These are phyloP conservation scores for Darevskia nairensis DNA, from an alignment of 2,797 vertebrate genomes.

Conservation along the genomic window DNA sequence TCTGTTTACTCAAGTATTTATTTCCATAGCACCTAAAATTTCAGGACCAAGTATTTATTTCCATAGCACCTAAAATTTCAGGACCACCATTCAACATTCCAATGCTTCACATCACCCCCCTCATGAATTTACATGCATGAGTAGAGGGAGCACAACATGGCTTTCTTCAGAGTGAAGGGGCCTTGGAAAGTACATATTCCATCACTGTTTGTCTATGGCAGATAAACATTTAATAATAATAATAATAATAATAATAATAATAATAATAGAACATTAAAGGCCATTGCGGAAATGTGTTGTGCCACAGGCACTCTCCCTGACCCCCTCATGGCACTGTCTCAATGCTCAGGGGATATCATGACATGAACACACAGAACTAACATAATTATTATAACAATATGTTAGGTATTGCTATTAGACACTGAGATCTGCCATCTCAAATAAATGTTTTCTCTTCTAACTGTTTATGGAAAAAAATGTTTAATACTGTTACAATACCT, in stretches of 20 bases:
- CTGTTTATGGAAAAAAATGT: conserved; percentile 23
- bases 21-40: not conserved
- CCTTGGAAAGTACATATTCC: too few relatives aligned
- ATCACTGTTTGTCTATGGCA: too few relatives aligned
- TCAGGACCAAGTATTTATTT: not conserved
- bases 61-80: not conserved
- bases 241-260: too few relatives aligned
- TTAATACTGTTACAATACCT: conserved; percentile 72
- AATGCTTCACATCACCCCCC: not conserved
- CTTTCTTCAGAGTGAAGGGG: too few relatives aligned
- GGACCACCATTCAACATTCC: not conserved
- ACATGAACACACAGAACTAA: not conserved
- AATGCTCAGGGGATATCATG: not conserved
- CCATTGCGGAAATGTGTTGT: too few relatives aligned
- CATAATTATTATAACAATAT: not conserved
- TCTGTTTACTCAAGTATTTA: not conserved
- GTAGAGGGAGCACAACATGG: too few relatives aligned
- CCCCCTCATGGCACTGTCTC: not conserved
- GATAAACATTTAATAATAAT: too few relatives aligned
- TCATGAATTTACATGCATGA: not conserved
- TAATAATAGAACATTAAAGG: too few relatives aligned
- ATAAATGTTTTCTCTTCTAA: conserved; percentile 15
- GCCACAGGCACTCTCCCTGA: too few relatives aligned
- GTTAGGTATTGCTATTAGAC: not conserved
- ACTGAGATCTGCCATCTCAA: not conserved